phyloP scores from a whole-genome alignment of 2,113 vertebrate genomes.

The Onychorhynchus coronatus region DNA sequence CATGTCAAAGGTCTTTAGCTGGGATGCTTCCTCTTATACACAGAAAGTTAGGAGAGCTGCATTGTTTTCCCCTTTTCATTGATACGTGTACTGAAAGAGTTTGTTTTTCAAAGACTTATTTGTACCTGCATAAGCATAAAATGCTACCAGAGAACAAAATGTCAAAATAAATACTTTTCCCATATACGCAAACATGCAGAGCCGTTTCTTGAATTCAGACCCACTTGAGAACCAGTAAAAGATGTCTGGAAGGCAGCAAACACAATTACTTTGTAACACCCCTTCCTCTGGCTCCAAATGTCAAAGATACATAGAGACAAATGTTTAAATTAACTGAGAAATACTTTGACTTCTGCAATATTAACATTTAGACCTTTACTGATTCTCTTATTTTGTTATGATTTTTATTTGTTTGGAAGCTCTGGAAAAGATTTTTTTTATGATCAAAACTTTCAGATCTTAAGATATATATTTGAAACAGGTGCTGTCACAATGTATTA shows the following conservation, averaged over 20 bases:
- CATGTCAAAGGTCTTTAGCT: not conserved
- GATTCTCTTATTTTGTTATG: not conserved
- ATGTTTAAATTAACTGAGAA: slow-evolving; percentile 53
- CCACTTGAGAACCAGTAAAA: slow-evolving; percentile 46
- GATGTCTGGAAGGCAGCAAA: slow-evolving; percentile 39
- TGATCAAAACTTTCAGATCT: not conserved
- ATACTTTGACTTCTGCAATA: slow-evolving; percentile 31
- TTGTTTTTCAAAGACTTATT: not conserved
- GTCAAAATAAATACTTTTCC: slow-evolving; percentile 28
- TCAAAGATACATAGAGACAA: slow-evolving; percentile 46
- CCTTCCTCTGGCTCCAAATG: slow-evolving; percentile 54
- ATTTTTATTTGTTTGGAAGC: slow-evolving; percentile 32
- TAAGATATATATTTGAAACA: not conserved
- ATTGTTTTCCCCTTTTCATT: not conserved
- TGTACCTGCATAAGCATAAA: not conserved
- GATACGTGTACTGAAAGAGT: not conserved
- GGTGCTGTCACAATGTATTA: not conserved
- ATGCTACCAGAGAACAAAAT: slow-evolving; percentile 45
- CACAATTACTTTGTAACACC: slow-evolving; percentile 41
- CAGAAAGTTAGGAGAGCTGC: not conserved
- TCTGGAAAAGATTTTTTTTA: not conserved
- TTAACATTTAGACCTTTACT: slow-evolving; percentile 20
- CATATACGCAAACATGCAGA: not conserved
- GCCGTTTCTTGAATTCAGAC: slow-evolving; percentile 17
- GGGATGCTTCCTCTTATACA: not conserved